Conservation (phyloP, 2,797 vertebrate species). For the Synanceia verrucosa region DNA sequence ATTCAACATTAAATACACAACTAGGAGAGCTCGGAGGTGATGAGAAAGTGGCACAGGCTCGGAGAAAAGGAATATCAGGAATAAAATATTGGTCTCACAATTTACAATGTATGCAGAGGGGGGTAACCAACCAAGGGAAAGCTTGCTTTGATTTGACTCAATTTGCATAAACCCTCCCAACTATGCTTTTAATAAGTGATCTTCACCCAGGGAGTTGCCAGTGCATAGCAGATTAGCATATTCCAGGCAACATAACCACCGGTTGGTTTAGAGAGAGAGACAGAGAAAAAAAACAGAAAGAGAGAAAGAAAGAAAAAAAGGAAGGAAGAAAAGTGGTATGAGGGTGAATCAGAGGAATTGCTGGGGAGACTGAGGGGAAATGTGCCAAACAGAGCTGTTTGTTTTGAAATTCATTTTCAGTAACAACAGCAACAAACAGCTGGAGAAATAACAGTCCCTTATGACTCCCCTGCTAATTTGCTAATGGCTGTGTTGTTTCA, state of each 20-base stretch:
- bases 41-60: conserved; percentile 46
- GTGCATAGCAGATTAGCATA: conserved; percentile 81
- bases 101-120: conserved; percentile 71
- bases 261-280: conserved; percentile 55
- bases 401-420: conserved; percentile 71
- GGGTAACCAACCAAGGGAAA: conserved; percentile 74
- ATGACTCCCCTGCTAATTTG: conserved; percentile 70
- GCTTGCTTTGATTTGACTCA: conserved; percentile 78
- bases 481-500: conserved; percentile 75
- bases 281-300: conserved; percentile 13
- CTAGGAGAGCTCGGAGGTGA: conserved; percentile 35
- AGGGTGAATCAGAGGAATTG: conserved; percentile 57
- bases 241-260: conserved; percentile 79
- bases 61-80: conserved; percentile 51
- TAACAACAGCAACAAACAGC: conserved; percentile 64
- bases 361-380: conserved; percentile 28
- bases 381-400: conserved; percentile 70
- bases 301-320: conserved; percentile 6
- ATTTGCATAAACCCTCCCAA: conserved; percentile 85
- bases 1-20: conserved; percentile 57
- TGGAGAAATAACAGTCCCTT: conserved; percentile 56
- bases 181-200: conserved; percentile 85
- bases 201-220: conserved; percentile 81
- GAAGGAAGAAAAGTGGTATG: conserved; percentile 32
- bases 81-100: conserved; percentile 67